A percentile compares a stretch with the other conserved stretches of the same genome.
phyloP scores from a whole-genome alignment of 2,113 vertebrate genomes.

The Athene noctua region DNA sequence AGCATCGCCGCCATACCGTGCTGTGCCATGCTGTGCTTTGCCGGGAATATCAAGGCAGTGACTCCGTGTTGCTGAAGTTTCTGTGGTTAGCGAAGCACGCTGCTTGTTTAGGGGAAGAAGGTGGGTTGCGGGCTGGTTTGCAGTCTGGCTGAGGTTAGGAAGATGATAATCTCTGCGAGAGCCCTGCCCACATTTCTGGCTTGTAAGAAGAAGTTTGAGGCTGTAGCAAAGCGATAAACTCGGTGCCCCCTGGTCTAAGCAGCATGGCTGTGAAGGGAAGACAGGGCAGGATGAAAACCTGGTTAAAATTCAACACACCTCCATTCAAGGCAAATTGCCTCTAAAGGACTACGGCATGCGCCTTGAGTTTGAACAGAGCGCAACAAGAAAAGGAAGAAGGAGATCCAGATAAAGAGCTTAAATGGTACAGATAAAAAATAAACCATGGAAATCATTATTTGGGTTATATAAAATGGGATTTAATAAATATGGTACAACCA shows the following conservation, averaged over 20 bases:
- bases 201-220: background rate
- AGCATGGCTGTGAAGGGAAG: background rate
- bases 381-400: background rate
- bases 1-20: rapidly evolving
- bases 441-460: background rate
- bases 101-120: background rate
- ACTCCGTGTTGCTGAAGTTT: background rate
- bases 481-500: background rate
- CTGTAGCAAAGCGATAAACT: background rate
- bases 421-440: background rate
- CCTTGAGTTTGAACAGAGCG: background rate
- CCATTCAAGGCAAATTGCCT: background rate
- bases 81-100: background rate
- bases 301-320: background rate
- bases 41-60: background rate
- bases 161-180: background rate
- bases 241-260: background rate
- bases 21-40: rapidly evolving
- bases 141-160: background rate
- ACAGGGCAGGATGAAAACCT: background rate
- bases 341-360: background rate
- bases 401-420: background rate
- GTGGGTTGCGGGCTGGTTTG: background rate
- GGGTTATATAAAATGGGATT: background rate
- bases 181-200: background rate